These are phyloP conservation scores for Cepaea nemoralis DNA, from an alignment of 1,140 invertebrate genomes.

Conservation along the genomic window DNA sequence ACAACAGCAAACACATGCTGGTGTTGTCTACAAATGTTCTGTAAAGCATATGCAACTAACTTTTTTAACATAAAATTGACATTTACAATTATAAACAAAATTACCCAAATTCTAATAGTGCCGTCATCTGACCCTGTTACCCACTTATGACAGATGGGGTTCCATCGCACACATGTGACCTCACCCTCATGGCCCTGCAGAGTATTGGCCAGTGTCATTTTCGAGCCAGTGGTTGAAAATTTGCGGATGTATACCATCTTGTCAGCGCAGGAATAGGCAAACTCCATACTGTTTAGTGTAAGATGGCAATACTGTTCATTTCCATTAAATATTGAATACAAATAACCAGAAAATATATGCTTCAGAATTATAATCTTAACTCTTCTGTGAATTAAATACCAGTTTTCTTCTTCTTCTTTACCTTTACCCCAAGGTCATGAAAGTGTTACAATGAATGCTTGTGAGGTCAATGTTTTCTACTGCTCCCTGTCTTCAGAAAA, in stretches of 20 bases:
- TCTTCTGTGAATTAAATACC: neutral
- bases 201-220: constrained; percentile 69
- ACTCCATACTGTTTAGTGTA: constrained; percentile 62
- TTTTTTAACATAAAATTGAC: neutral
- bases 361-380: neutral
- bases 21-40: too few species aligned
- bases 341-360: neutral
- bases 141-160: constrained; percentile 63
- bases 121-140: constrained; percentile 71
- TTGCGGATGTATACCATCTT: constrained; percentile 72
- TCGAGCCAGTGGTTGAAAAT: constrained; percentile 65
- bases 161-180: constrained; percentile 69
- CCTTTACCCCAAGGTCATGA: too few species aligned
- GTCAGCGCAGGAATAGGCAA: constrained; percentile 71
- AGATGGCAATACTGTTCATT: too few species aligned
- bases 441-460: too few species aligned
- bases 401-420: too few species aligned
- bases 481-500: too few species aligned
- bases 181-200: constrained; percentile 70
- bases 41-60: too few species aligned
- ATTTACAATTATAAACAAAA: neutral
- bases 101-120: constrained; percentile 70
- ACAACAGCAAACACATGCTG: too few species aligned
- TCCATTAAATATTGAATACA: neutral
- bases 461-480: too few species aligned